phyloP scores from a whole-genome alignment of 2,113 vertebrate species.

The Notothenia rossii region DNA sequence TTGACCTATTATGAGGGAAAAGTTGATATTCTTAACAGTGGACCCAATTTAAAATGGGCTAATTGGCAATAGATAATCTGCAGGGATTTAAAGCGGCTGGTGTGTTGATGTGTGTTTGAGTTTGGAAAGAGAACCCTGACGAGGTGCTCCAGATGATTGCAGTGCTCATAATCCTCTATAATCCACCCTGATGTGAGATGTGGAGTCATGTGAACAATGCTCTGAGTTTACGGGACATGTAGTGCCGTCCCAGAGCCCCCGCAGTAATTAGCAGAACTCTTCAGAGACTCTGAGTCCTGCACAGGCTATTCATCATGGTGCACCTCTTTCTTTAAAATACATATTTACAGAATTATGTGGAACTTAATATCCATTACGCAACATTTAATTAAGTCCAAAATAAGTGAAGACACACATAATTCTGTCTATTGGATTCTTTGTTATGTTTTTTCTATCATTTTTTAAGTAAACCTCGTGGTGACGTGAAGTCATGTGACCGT shows the following conservation, averaged over 20 bases:
- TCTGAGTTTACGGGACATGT: too few species aligned
- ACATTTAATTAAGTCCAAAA: too few species aligned
- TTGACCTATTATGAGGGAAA: not conserved
- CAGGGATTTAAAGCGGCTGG: constrained; percentile 13
- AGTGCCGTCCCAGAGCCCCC: constrained; percentile 31
- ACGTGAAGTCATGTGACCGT: too few species aligned
- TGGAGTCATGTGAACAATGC: not conserved
- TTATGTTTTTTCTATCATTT: too few species aligned
- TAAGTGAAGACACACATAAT: too few species aligned
- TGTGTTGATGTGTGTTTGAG: too few species aligned
- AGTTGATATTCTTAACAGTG: constrained; percentile 3
- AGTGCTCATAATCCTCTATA: constrained; percentile 38
- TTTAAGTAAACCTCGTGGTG: too few species aligned
- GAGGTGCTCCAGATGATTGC: not conserved
- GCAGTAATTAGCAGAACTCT: constrained; percentile 46
- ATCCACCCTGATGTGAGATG: constrained; percentile 37
- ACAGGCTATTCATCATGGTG: not conserved
- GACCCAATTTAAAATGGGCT: constrained; percentile 21
- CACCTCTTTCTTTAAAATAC: not conserved
- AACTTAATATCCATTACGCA: not conserved
- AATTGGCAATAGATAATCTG: not conserved
- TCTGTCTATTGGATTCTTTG: too few species aligned
- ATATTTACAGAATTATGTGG: not conserved
- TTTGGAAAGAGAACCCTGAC: not conserved
- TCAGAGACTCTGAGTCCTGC: constrained; percentile 24